These are phyloP conservation scores for Amblyteles armatorius DNA, from an alignment of 2,888 invertebrate genomes.

Conservation along the genomic window DNA sequence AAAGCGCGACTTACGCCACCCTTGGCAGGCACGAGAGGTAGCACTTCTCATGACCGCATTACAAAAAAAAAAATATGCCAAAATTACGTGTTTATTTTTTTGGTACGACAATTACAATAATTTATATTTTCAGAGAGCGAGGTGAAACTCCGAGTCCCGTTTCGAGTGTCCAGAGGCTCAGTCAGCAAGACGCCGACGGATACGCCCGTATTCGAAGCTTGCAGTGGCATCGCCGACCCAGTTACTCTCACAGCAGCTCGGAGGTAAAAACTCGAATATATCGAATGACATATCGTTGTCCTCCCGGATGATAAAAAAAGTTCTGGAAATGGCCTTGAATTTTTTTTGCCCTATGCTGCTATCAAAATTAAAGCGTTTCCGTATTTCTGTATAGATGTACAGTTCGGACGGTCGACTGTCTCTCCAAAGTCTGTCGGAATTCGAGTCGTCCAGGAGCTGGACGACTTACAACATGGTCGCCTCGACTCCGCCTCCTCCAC, in stretches of 20 bases:
- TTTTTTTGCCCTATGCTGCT: no score
- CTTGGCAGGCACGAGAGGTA: no score
- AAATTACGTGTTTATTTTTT: background rate
- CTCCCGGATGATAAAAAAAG: background rate
- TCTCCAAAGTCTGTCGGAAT: constrained; percentile 81
- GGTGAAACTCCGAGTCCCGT: constrained; percentile 94
- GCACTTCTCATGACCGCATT: no score
- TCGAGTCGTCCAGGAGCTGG: constrained; percentile 82
- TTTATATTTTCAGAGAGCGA: constrained; percentile 87
- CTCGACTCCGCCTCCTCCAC: constrained; percentile 75
- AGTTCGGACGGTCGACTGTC: constrained; percentile 82
- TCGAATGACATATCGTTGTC: background rate
- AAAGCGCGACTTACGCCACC: no score
- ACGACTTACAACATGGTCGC: constrained; percentile 77
- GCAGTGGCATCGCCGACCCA: constrained; percentile 89
- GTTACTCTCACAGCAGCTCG: constrained; percentile 87
- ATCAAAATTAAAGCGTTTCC: background rate
- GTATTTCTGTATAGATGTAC: constrained; percentile 78
- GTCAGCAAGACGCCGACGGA: constrained; percentile 91
- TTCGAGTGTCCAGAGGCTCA: constrained; percentile 93
- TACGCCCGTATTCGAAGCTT: constrained; percentile 90
- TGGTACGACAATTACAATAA: background rate
- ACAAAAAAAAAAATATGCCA: background rate
- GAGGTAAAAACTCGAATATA: constrained; percentile 73
- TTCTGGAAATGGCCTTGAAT: background rate